Conservation (phyloP, 2,113 vertebrate species). For the Numida meleagris region DNA sequence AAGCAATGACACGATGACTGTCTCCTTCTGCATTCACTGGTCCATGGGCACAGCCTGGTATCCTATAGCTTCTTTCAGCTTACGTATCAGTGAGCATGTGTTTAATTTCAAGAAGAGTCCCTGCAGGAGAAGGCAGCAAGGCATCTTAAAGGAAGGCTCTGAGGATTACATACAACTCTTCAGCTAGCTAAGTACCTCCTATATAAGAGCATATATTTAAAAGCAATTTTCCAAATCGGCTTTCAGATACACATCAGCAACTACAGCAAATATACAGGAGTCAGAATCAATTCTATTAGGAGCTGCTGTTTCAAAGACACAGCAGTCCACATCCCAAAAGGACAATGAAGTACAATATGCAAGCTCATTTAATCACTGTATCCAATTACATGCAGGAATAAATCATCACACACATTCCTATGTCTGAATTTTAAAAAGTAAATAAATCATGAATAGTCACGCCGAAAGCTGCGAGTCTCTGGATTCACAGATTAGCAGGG, state of each 20-base stretch:
- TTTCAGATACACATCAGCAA: background rate
- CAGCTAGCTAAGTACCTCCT: background rate
- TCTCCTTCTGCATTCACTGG: background rate
- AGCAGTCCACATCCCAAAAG: constrained; percentile 35
- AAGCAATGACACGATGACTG: background rate
- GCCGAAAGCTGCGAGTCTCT: background rate
- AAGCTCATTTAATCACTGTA: constrained; percentile 60
- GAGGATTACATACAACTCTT: background rate
- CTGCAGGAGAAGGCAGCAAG: background rate
- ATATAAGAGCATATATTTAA: background rate
- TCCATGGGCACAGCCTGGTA: background rate
- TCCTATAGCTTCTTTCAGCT: background rate
- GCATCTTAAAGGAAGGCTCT: background rate
- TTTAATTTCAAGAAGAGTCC: background rate
- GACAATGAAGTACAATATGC: constrained; percentile 47
- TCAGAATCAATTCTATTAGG: constrained; percentile 16
- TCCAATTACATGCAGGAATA: constrained; percentile 62
- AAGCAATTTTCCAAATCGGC: background rate
- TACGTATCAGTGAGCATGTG: background rate
- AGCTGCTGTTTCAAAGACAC: constrained; percentile 13
- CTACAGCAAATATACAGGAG: background rate
- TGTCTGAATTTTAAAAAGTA: constrained; percentile 53
- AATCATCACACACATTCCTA: constrained; percentile 27
- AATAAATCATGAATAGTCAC: constrained; percentile 42
- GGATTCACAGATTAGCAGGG: background rate